These are phyloP conservation scores for Diplazon laetatorius DNA, from an alignment of 2,888 invertebrate genomes.

Conservation along the genomic window DNA sequence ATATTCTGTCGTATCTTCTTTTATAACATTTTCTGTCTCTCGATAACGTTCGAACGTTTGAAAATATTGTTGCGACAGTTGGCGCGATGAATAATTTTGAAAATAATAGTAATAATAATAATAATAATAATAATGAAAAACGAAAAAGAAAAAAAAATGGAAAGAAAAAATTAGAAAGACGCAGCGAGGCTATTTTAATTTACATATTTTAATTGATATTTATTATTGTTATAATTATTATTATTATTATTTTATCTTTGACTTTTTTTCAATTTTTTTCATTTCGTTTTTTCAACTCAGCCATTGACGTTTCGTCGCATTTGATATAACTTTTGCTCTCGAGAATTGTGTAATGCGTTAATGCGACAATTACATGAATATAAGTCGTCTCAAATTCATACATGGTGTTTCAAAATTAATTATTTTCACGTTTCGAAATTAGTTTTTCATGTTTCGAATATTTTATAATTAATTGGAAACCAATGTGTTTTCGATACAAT, in stretches of 20 bases:
- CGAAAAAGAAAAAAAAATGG: too few species aligned
- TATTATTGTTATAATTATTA: not conserved
- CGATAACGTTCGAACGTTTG: slow-evolving; percentile 51
- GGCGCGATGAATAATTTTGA: not conserved
- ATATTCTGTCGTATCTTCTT: slow-evolving; percentile 41
- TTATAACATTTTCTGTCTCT: not conserved
- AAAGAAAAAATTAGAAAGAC: not conserved
- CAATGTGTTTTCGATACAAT: too few species aligned
- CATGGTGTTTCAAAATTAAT: slow-evolving; percentile 35
- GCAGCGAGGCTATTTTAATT: slow-evolving; percentile 1
- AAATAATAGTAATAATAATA: too few species aligned
- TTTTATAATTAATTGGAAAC: too few species aligned
- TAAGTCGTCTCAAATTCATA: slow-evolving; percentile 32
- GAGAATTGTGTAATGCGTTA: slow-evolving; percentile 55
- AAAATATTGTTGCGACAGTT: slow-evolving; percentile 36
- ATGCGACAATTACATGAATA: slow-evolving; percentile 58
- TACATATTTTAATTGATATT: slow-evolving; percentile 11
- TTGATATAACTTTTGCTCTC: slow-evolving; percentile 52
- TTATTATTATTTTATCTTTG: slow-evolving; percentile 15
- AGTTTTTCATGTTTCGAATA: too few species aligned
- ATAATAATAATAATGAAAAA: too few species aligned
- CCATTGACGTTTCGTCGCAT: slow-evolving; percentile 38
- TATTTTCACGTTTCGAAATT: not conserved
- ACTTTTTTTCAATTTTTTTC: slow-evolving; percentile 19
- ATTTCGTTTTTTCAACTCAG: slow-evolving; percentile 28